phyloP scores from a whole-genome alignment of 1,140 invertebrate species.

The Drosophila murphyi region DNA sequence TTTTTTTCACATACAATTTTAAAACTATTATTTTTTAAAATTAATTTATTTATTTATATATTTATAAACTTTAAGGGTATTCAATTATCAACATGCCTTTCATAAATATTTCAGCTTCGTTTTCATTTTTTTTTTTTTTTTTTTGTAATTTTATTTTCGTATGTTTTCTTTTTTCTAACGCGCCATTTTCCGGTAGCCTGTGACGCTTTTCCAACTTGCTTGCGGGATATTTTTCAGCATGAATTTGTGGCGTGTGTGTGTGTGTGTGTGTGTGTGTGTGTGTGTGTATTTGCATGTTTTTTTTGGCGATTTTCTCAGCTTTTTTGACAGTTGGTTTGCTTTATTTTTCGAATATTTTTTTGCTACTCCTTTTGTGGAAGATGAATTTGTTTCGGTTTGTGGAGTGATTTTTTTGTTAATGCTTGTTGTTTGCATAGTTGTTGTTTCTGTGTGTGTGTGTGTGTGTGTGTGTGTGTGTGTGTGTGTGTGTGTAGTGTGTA shows the following conservation, averaged over 20 bases:
- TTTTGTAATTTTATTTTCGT: not conserved
- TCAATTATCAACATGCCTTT: no score
- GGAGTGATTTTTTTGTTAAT: conserved; percentile 17
- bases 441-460: conserved; percentile 26
- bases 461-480: conserved; percentile 20
- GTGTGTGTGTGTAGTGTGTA: conserved; percentile 12
- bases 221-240: conserved; percentile 11
- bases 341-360: not conserved
- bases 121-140: conserved; percentile 3
- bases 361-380: conserved; percentile 51
- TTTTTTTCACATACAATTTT: no score
- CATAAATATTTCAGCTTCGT: not conserved
- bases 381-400: conserved; percentile 55
- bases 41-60: no score
- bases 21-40: no score
- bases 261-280: conserved; percentile 22
- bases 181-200: conserved; percentile 31
- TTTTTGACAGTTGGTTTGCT: conserved; percentile 15
- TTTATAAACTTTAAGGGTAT: no score
- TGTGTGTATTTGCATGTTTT: conserved; percentile 19
- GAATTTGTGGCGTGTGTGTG: conserved; percentile 22
- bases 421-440: conserved; percentile 35
- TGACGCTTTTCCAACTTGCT: conserved; percentile 29
- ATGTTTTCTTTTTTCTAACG: conserved; percentile 27
- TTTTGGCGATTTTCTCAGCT: conserved; percentile 45